These are phyloP conservation scores for Drosophila demipolita DNA, from an alignment of 2,888 invertebrate genomes.

Conservation along the genomic window DNA sequence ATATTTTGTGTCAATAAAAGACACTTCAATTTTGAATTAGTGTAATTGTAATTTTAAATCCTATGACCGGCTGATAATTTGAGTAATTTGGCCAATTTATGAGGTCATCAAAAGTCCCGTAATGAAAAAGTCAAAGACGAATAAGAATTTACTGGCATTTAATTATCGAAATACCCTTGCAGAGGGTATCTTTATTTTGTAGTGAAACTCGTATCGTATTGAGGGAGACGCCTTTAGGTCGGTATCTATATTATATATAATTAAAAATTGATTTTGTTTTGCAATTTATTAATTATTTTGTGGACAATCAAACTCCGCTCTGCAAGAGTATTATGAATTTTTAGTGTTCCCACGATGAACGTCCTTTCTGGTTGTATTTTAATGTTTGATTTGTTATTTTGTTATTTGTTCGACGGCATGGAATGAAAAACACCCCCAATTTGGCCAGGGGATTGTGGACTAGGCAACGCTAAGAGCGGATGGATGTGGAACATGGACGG, in stretches of 20 bases:
- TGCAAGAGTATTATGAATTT: background rate
- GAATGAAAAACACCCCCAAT: slow-evolving; percentile 14
- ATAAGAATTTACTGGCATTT: slow-evolving; percentile 44
- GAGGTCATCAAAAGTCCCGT: background rate
- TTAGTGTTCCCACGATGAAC: background rate
- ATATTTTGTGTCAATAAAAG: slow-evolving; percentile 35
- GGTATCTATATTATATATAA: background rate
- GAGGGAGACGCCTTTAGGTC: background rate
- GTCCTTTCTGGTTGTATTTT: slow-evolving; percentile 21
- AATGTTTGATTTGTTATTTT: slow-evolving; percentile 53
- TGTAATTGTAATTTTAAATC: slow-evolving; percentile 43
- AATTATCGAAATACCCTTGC: slow-evolving; percentile 46
- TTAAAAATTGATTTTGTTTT: background rate
- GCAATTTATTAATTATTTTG: background rate
- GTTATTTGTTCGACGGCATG: slow-evolving; percentile 33
- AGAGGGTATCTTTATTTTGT: background rate
- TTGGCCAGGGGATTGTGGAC: background rate
- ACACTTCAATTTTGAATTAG: slow-evolving; percentile 27
- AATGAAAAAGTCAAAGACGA: background rate
- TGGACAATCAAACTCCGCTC: background rate
- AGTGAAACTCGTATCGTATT: no score
- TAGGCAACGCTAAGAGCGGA: background rate
- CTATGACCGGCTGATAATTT: slow-evolving; percentile 45
- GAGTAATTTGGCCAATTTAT: slow-evolving; percentile 36
- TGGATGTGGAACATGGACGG: background rate